Evolutionary conservation across 2,888 invertebrate genomes (phyloP).

Genomic region (Pseudeuparius sepicola): DNA sequence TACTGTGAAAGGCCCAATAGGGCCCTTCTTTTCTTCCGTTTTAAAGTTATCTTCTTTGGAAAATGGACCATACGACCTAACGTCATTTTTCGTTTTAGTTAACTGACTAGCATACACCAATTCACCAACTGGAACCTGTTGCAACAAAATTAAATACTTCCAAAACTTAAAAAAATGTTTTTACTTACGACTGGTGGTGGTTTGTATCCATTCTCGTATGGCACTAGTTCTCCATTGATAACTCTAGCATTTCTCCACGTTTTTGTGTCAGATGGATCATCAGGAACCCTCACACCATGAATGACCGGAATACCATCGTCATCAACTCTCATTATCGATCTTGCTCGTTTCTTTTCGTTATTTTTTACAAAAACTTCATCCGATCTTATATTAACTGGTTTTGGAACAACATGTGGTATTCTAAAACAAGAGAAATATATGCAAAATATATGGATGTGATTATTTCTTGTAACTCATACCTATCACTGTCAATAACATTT

Average conservation of each 20-base stretch:
- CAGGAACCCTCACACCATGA: slow-evolving; percentile 72
- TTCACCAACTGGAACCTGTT: slow-evolving; percentile 47
- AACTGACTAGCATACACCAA: slow-evolving; percentile 41
- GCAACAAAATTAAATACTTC: too few species aligned
- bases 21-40: slow-evolving; percentile 29
- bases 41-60: slow-evolving; percentile 51
- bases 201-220: slow-evolving; percentile 60
- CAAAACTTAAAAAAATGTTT: too few species aligned
- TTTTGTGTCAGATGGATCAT: slow-evolving; percentile 65
- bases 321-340: slow-evolving; percentile 55
- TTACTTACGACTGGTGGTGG: too few species aligned
- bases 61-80: slow-evolving; percentile 46
- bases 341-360: slow-evolving; percentile 46
- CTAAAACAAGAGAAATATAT: slow-evolving; percentile 32
- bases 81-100: slow-evolving; percentile 19
- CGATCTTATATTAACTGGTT: slow-evolving; percentile 59
- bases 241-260: slow-evolving; percentile 84
- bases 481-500: slow-evolving; percentile 34
- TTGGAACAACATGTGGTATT: slow-evolving; percentile 48
- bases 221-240: slow-evolving; percentile 71
- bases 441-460: too few species aligned
- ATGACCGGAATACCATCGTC: slow-evolving; percentile 70
- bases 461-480: slow-evolving; percentile 30
- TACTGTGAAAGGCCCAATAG: slow-evolving; percentile 49
- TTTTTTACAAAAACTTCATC: slow-evolving; percentile 49